These are phyloP conservation scores for Amorpha juglandis DNA, from an alignment of 2,888 invertebrate genomes.

Conservation along the genomic window DNA sequence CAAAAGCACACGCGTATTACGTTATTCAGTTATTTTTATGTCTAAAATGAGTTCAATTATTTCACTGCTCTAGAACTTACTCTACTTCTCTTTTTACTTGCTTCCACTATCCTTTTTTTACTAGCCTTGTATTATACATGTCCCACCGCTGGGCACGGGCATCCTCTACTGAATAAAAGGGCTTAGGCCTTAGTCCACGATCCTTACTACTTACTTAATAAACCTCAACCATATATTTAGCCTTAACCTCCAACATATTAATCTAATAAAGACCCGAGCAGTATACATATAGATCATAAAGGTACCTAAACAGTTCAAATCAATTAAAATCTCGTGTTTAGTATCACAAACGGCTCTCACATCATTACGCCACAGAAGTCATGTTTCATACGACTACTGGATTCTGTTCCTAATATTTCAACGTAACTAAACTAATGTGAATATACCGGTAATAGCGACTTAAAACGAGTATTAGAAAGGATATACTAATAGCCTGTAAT, in stretches of 20 bases:
- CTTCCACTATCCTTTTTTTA: no score
- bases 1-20: no score
- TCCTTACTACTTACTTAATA: background rate
- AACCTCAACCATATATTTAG: no score
- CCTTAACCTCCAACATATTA: background rate
- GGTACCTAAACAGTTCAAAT: no score
- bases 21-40: no score
- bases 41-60: no score
- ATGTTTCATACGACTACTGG: conserved; percentile 17
- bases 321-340: conserved; percentile 11
- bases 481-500: background rate
- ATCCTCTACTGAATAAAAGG: no score
- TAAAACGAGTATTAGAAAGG: no score
- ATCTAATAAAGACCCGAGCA: background rate
- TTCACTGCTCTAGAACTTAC: background rate
- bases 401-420: conserved; percentile 15
- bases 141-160: no score
- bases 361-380: conserved; percentile 20
- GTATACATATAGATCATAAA: background rate
- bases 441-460: background rate
- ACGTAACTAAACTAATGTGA: background rate
- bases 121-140: no score
- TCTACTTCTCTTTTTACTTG: background rate
- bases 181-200: no score
- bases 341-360: conserved; percentile 15